These are phyloP conservation scores for Hecatera dysodea DNA, from an alignment of 2,888 invertebrate genomes.

Conservation along the genomic window DNA sequence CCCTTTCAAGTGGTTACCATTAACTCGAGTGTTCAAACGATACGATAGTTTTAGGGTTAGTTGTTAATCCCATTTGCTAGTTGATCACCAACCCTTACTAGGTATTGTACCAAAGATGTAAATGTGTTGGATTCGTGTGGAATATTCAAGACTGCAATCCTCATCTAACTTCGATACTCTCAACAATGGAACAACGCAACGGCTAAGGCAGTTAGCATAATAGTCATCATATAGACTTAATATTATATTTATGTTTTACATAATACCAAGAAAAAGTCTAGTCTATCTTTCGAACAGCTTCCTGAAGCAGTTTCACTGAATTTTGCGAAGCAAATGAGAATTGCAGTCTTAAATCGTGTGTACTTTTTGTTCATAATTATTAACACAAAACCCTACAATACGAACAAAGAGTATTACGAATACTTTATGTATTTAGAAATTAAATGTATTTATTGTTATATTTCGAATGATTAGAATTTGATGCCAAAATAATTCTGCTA, in stretches of 20 bases:
- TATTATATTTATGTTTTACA: neutral
- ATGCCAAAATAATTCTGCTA: constrained; percentile 81
- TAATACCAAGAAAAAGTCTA: constrained; percentile 33
- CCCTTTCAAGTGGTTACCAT: constrained; percentile 66
- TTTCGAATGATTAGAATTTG: constrained; percentile 73
- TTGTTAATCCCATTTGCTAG: constrained; percentile 57
- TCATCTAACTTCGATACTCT: constrained; percentile 5
- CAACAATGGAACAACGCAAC: constrained; percentile 9
- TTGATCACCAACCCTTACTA: constrained; percentile 83
- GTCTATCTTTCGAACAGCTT: constrained; percentile 22
- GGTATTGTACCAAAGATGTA: constrained; percentile 90
- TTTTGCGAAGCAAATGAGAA: constrained; percentile 33
- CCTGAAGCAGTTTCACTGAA: neutral
- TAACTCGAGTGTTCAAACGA: constrained; percentile 77
- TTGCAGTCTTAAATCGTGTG: constrained; percentile 60
- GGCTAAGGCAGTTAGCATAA: neutral
- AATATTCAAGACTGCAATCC: constrained; percentile 71
- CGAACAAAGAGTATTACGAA: constrained; percentile 50
- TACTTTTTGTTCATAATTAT: constrained; percentile 61
- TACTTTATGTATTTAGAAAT: constrained; percentile 58
- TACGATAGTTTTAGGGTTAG: constrained; percentile 70
- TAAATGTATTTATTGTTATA: constrained; percentile 74
- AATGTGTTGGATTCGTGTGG: constrained; percentile 85
- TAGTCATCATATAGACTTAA: constrained; percentile 11
- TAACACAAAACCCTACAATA: constrained; percentile 31